Percentiles rank a stretch among this genome's conserved stretches.
Evolutionary conservation across 1,140 invertebrate genomes (phyloP).

Genomic region (Drosophila melanogaster): DNA sequence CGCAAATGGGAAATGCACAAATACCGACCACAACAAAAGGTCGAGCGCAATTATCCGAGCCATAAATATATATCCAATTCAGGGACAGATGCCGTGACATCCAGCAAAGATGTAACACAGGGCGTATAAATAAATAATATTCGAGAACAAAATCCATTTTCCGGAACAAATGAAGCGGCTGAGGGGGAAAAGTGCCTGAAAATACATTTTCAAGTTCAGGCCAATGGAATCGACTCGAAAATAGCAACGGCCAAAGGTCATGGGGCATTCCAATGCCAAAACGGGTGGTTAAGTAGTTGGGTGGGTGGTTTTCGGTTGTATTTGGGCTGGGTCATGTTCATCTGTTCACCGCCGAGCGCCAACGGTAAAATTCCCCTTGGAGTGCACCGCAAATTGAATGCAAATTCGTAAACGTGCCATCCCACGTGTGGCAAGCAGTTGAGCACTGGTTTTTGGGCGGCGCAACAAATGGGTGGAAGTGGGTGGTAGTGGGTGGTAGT

Average conservation of each 20-base stretch:
- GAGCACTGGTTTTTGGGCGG: neutral
- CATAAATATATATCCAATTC: slow-evolving; percentile 33
- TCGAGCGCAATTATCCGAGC: slow-evolving; percentile 39
- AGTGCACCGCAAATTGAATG: slow-evolving; percentile 72
- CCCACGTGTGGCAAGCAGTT: slow-evolving; percentile 51
- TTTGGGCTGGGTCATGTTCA: slow-evolving; percentile 24
- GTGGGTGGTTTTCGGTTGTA: neutral
- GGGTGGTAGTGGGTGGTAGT: neutral
- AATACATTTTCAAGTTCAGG: slow-evolving; percentile 73
- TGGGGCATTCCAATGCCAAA: slow-evolving; percentile 1
- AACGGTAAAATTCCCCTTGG: slow-evolving; percentile 36
- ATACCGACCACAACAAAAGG: slow-evolving; percentile 41
- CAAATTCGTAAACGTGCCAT: slow-evolving; percentile 72
- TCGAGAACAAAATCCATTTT: slow-evolving; percentile 24
- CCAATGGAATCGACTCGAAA: slow-evolving; percentile 42
- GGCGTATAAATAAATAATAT: slow-evolving; percentile 39
- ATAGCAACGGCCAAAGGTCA: slow-evolving; percentile 57
- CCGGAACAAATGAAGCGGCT: neutral
- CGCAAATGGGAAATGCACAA: slow-evolving; percentile 32
- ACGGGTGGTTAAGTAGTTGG: neutral
- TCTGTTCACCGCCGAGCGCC: slow-evolving; percentile 12
- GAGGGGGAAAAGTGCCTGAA: slow-evolving; percentile 12
- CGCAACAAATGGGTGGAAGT: neutral
- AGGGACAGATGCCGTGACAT: slow-evolving; percentile 22
- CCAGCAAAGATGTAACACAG: slow-evolving; percentile 2